These are phyloP conservation scores for Zenarchopterus dispar DNA, from an alignment of 2,797 vertebrate genomes.

Conservation along the genomic window DNA sequence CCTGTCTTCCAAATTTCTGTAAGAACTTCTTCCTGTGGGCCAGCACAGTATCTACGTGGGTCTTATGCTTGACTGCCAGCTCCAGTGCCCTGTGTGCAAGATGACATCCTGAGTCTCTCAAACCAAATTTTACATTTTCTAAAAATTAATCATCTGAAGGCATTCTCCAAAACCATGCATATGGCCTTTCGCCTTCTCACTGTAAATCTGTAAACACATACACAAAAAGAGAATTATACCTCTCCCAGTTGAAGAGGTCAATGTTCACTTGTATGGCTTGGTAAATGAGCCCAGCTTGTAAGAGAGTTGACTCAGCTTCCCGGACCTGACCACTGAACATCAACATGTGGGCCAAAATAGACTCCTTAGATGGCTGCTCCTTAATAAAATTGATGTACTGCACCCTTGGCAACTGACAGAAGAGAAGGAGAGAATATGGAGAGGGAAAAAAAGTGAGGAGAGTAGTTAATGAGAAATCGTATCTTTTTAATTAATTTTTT, in stretches of 20 bases:
- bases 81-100: slow-evolving; percentile 89
- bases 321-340: slow-evolving; percentile 92
- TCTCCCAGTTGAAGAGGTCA: slow-evolving; percentile 95
- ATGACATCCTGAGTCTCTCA: slow-evolving; percentile 32
- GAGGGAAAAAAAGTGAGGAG: not conserved
- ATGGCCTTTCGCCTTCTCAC: not conserved
- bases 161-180: not conserved
- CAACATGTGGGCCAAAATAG: slow-evolving; percentile 89
- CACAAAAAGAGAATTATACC: slow-evolving; percentile 77
- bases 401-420: slow-evolving; percentile 89
- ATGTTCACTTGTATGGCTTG: slow-evolving; percentile 95
- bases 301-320: slow-evolving; percentile 91
- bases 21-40: slow-evolving; percentile 92
- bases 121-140: slow-evolving; percentile 5
- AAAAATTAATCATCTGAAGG: slow-evolving; percentile 12
- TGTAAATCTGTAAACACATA: slow-evolving; percentile 9
- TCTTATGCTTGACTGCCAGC: slow-evolving; percentile 96
- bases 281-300: slow-evolving; percentile 92
- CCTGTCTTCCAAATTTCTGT: slow-evolving; percentile 90
- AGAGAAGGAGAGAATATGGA: not conserved
- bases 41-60: slow-evolving; percentile 97
- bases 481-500: not conserved
- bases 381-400: slow-evolving; percentile 93
- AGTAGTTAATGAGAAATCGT: not conserved
- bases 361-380: slow-evolving; percentile 94